Conservation (phyloP, 2,113 vertebrate genomes). For the Ochotona curzoniae region DNA sequence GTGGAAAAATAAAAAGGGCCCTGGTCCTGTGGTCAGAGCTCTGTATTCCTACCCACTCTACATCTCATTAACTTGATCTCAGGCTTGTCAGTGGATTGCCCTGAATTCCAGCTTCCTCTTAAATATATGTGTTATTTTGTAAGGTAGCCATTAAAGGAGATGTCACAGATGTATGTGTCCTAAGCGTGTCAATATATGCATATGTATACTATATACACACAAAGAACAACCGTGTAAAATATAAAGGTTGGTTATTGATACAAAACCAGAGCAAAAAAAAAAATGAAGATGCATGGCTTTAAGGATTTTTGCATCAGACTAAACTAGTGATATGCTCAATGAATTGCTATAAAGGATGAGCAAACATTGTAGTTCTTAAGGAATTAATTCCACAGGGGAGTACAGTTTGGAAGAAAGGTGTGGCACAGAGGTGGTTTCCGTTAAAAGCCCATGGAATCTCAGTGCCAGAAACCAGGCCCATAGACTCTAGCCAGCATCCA, state of each 20-base stretch:
- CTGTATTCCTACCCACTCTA: not conserved
- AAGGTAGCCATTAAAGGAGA: not conserved
- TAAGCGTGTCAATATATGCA: not conserved
- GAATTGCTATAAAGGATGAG: not conserved
- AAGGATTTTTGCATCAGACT: constrained; percentile 17
- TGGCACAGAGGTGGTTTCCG: not conserved
- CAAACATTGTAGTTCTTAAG: not conserved
- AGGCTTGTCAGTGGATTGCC: not conserved
- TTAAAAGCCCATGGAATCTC: not conserved
- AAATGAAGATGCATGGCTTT: not conserved
- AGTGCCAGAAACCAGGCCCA: not conserved
- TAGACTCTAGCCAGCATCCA: not conserved
- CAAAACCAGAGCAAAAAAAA: not conserved
- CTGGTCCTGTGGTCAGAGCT: not conserved
- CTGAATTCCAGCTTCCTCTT: constrained; percentile 1
- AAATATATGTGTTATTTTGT: constrained; percentile 20
- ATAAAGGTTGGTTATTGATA: not conserved
- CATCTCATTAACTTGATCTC: not conserved
- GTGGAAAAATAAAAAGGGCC: not conserved
- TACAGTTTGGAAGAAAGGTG: not conserved
- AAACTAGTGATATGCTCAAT: constrained; percentile 25
- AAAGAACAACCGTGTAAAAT: not conserved
- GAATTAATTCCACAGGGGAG: not conserved
- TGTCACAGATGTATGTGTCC: not conserved
- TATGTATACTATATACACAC: not conserved